These are phyloP conservation scores for Pantelozetes paolii DNA, from an alignment of 2,888 invertebrate species.

Conservation along the genomic window DNA sequence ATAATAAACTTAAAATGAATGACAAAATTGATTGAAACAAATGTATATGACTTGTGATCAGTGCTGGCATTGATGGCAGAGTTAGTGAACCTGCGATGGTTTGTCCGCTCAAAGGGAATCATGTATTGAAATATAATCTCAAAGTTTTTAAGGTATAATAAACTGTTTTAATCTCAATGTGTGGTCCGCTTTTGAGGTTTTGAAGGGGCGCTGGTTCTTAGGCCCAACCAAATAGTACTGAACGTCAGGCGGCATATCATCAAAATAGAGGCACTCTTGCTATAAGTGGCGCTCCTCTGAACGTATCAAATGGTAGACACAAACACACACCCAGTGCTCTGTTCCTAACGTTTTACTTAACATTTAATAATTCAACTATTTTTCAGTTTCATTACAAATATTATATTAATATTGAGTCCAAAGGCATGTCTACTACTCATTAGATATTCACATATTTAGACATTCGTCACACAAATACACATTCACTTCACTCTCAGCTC, in stretches of 20 bases:
- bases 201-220: conserved; percentile 24
- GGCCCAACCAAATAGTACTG: conserved; percentile 24
- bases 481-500: conserved; percentile 10
- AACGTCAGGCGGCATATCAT: conserved; percentile 32
- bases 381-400: not conserved
- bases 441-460: not conserved
- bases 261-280: conserved; percentile 21
- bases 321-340: conserved; percentile 23
- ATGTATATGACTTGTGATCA: not conserved
- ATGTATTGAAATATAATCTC: not conserved
- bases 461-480: conserved; percentile 1
- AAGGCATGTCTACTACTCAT: no score
- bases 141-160: conserved; percentile 20
- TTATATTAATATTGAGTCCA: not conserved
- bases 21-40: not conserved
- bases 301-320: conserved; percentile 29
- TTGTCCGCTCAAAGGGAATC: not conserved
- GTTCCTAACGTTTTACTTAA: conserved; percentile 25
- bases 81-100: conserved; percentile 3
- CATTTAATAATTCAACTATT: conserved; percentile 15
- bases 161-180: not conserved
- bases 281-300: conserved; percentile 19
- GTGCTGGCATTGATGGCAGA: conserved; percentile 2
- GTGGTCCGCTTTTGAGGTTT: conserved; percentile 35
- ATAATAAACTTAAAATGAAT: not conserved